These are phyloP conservation scores for Silurus glanis DNA, from an alignment of 2,113 vertebrate species.

Conservation along the genomic window DNA sequence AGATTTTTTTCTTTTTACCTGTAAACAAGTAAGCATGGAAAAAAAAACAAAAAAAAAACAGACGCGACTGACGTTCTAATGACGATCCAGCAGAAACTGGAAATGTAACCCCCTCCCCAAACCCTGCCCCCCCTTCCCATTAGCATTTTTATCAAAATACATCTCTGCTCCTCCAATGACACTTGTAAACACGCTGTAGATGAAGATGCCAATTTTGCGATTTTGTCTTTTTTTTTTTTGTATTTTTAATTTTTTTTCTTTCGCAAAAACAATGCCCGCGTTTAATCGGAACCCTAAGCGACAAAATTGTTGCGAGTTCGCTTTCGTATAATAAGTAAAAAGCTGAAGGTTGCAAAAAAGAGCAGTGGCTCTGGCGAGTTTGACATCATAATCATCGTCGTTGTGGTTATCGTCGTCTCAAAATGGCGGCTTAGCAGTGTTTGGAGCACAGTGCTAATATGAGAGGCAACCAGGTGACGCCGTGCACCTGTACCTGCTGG, in stretches of 20 bases:
- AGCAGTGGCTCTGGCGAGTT: constrained; percentile 66
- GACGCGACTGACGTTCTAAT: not conserved
- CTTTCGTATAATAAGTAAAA: constrained; percentile 46
- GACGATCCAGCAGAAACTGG: not conserved
- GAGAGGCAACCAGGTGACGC: constrained; percentile 71
- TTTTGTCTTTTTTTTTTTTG: not conserved
- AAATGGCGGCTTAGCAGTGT: constrained; percentile 68
- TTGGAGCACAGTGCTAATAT: constrained; percentile 74
- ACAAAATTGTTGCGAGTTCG: constrained; percentile 8
- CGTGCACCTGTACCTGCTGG: constrained; percentile 71
- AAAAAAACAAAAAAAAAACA: constrained; percentile 19
- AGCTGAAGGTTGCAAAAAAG: constrained; percentile 56
- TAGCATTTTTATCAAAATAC: not conserved
- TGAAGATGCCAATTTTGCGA: constrained; percentile 7
- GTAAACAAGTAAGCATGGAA: constrained; percentile 30
- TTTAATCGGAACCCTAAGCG: constrained; percentile 53
- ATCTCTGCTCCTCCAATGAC: constrained; percentile 25
- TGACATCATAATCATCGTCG: constrained; percentile 75
- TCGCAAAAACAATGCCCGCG: constrained; percentile 68
- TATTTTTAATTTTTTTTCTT: constrained; percentile 42
- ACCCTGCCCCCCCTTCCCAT: too few relatives aligned
- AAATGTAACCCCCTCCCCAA: not conserved
- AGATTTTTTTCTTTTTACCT: not conserved
- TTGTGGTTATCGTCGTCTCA: constrained; percentile 21
- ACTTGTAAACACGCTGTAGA: constrained; percentile 43